Base-by-base conservation (phyloP, 2,113 vertebrate genomes). In the Chionodraco myersi region DNA sequence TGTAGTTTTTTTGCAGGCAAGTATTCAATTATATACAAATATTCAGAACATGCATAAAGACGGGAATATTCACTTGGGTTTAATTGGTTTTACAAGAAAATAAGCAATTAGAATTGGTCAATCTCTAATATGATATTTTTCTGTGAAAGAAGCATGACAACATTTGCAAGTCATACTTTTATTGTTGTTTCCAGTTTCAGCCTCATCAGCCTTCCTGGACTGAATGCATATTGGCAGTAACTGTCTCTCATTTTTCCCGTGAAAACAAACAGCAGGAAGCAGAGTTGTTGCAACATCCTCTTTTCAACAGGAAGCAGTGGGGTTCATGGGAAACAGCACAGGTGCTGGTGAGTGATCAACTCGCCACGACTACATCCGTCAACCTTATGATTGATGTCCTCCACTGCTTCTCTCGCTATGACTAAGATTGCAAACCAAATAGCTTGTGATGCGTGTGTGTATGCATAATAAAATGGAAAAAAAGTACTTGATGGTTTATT, bases 381-480 rank as follows among this genome's bases (percentile, higher is more conserved):
- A 83, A 13, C 41, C 26, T 26, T 23, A 30, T 49, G 14, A 84
- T 14, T 58, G 64, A 84, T 82, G 78, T 70, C 44, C 64, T 77
- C 67, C 56, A 7, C 47, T 48, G 5, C 48, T 63, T 36, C 21
- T 26, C 21, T 58, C 13, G 3, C 34, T 71, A 10, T 70, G 47
- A 75, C 67, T 61, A 56, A 54, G 26, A 58, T 18, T 26, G 18
- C 13, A 59, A 77, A 58, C 3, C 21, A 36, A 80, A 74, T 3
- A 3, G 34, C 18, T 64, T 41, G 36, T 10, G 0, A 61, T 44
- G 18, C 14, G 10, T 56, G 21, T 52, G 13, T 30, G 30, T 3
- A 48, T 68, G 53, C 15, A 6, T 10, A 11, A 59, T 9, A 64
- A 53, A 10, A 67, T 16, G 4, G 1, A 60, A 21, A 16, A 16